Base-by-base conservation (phyloP, 2,888 invertebrate species). In the Merodon equestris region DNA sequence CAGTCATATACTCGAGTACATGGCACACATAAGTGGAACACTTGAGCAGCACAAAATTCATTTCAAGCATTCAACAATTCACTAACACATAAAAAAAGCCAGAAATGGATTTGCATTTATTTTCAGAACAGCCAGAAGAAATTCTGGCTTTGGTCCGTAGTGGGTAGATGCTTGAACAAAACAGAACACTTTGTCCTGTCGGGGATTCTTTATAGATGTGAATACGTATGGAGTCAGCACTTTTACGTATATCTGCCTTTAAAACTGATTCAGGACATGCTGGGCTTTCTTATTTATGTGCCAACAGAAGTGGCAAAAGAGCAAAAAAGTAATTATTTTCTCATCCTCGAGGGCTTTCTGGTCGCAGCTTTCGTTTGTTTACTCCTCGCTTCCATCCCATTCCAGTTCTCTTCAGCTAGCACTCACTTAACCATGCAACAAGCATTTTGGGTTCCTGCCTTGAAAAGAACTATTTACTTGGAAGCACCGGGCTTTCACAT, bases 261-360 rank as follows among this genome's bases (percentile, higher is more conserved):
- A 4, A 27, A 27, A 44, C 15, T 51, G 13, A 48, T 56, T 34
- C 36, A 40, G 57, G 45, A 47, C 54, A 12, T 58, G 58, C 36
- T n/a, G n/a, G n/a, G n/a, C n/a, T n/a, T n/a, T 71, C 64, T 45
- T 50, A 64, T 64, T 58, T 76, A 60, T 72, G 66, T 66, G 67
- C 47, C 7, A 57, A 57, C 51, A 53, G 58, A 57, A 14, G 44
- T 63, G 67, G 63, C 53, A 48, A 68, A 63, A 57, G 57, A 36
- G 58, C 48, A 73, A 73, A 79, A 73, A 2, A 79, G 68, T 79
- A 79, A 79, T 79, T 73, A 79, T 79, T 79, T 77, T 77, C 47
- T 13, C 53, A 68, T 48, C 63, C 63, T 51, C 50, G 27, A 58
- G 73, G 27, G 27, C 27, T 27, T 27, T 27, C 27, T 4, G 7